Evolutionary conservation across 2,113 vertebrate species (phyloP), one percentile per base, ranked within the genome.

Genomic region (Pantherophis guttatus): DNA sequence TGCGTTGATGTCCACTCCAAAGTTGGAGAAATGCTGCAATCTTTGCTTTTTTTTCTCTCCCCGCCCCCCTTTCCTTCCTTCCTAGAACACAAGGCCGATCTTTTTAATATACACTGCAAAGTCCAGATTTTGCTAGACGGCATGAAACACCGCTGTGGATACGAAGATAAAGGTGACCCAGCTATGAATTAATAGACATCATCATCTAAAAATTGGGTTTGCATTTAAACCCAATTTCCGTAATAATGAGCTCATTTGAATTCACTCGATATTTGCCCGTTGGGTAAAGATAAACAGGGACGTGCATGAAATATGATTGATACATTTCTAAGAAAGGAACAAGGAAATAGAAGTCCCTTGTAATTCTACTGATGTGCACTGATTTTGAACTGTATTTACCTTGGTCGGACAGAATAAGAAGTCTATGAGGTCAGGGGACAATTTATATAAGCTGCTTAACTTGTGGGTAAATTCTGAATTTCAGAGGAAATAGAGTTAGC

Each of bases 81-180:
- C 58, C 3, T 89, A 97, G 96, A 95, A 92, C 88, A 95, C 21
- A 65, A 94, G 88, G 94, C 95, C 21, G 39, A 53, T 5, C 11
- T 96, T 90, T 97, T 96, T 62, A 97, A 94, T 87, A 70, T 44
- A 92, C 58, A 65, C 26, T 95, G 97, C 55, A 55, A 96, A 92
- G 94, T 95, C 48, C 93, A 95, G 54, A 92, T 92, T 44, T 94
- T 96, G 75, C 55, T 96, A 92, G 96, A 95, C 55, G 93, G 93
- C 86, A 94, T 94, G 33, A 93, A 85, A 87, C 0, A 0, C 48
- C 48, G 87, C 91, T 96, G 96, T 70, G 96, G 92, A 93, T 93
- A 89, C 86, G 95, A 95, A 55, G 87, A 92, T 90, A 93, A 96
- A 96, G 95, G 94, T 92, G 93, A 52, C 29, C 2, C 19, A 0